Conservation (phyloP, 2,113 vertebrate species). For the Elachura formosa region DNA sequence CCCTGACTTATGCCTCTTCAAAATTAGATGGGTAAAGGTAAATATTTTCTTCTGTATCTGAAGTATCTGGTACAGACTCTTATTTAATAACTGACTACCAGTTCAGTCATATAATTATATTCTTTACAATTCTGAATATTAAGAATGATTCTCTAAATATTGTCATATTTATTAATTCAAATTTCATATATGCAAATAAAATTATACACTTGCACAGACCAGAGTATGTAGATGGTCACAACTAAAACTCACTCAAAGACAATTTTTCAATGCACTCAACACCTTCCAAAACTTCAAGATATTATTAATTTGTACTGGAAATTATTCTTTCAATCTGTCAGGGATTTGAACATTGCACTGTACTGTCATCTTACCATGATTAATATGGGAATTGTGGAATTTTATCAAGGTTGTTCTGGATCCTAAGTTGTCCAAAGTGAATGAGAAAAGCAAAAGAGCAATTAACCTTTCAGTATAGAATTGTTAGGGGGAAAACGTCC, state of each 20-base stretch:
- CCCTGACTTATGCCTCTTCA: background rate
- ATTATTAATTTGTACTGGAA: background rate
- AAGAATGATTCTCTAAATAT: background rate
- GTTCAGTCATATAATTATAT: no score
- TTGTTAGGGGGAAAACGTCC: background rate
- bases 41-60: background rate
- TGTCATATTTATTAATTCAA: background rate
- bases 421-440: background rate
- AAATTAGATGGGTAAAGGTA: background rate
- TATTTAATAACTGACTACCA: background rate
- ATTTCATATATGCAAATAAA: background rate
- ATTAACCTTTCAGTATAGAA: background rate
- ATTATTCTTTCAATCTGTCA: background rate
- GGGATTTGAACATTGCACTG: background rate
- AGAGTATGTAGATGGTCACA: background rate
- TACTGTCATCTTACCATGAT: background rate
- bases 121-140: background rate
- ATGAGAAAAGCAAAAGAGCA: background rate
- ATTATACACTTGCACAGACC: background rate
- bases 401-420: background rate
- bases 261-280: background rate
- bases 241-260: background rate
- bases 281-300: background rate
- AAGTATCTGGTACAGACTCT: background rate
- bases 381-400: constrained; percentile 9